A percentile compares a stretch with the other conserved stretches of the same genome.
These are phyloP conservation scores for Crypturellus tataupa DNA, from an alignment of 2,797 vertebrate species.

Conservation along the genomic window DNA sequence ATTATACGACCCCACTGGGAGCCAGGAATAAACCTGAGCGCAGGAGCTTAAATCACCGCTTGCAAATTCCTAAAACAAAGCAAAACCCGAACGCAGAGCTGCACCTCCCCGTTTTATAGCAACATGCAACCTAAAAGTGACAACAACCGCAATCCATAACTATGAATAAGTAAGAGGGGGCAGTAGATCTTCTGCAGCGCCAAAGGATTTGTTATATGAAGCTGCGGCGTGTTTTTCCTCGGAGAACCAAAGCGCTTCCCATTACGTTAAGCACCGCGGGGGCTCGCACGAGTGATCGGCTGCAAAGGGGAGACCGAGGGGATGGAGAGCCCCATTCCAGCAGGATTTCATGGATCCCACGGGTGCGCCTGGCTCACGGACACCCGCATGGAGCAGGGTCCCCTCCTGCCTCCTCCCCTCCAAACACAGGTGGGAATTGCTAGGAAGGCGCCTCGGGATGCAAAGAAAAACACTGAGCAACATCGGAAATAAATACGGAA, in stretches of 20 bases:
- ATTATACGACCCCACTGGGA: slow-evolving; percentile 71
- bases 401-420: neutral
- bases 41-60: slow-evolving; percentile 61
- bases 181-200: neutral
- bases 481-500: neutral
- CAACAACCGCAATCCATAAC: slow-evolving; percentile 61
- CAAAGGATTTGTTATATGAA: slow-evolving; percentile 20
- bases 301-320: neutral
- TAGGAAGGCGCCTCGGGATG: neutral
- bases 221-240: neutral
- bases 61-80: slow-evolving; percentile 77
- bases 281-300: neutral
- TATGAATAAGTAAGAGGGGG: slow-evolving; percentile 55
- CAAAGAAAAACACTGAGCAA: neutral
- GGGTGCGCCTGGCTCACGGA: fast-evolving
- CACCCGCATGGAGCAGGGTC: neutral
- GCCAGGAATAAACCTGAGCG: slow-evolving; percentile 74
- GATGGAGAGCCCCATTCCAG: neutral
- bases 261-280: neutral
- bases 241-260: neutral
- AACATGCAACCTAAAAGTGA: slow-evolving; percentile 56
- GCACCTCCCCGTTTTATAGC: slow-evolving; percentile 53
- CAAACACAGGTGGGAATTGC: neutral
- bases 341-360: neutral
- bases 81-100: slow-evolving; percentile 52